Percentiles rank a stretch among this genome's conserved stretches.
Evolutionary conservation across 2,888 invertebrate genomes (phyloP).

Genomic region (Furcula furcula): DNA sequence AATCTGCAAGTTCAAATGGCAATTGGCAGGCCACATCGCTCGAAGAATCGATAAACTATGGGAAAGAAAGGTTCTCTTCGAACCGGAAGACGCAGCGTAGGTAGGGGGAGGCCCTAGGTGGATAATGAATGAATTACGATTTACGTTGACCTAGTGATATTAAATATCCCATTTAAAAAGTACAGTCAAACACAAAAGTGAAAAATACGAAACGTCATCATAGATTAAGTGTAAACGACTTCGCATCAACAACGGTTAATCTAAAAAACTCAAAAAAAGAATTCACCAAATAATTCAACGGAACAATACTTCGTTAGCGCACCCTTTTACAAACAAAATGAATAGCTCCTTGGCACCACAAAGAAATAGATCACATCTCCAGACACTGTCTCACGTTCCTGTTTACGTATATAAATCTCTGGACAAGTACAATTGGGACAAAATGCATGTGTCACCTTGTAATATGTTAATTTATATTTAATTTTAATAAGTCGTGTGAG

Average conservation of each 20-base stretch:
- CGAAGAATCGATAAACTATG: too few relatives aligned
- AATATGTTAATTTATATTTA: constrained; percentile 80
- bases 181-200: constrained; percentile 21
- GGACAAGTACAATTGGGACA: constrained; percentile 55
- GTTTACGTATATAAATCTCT: constrained; percentile 77
- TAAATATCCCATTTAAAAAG: constrained; percentile 1
- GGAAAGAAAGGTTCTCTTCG: too few relatives aligned
- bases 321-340: constrained; percentile 38
- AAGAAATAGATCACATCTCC: constrained; percentile 18
- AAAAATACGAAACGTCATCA: constrained; percentile 26
- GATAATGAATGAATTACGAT: too few relatives aligned
- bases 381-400: constrained; percentile 51
- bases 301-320: constrained; percentile 73
- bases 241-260: constrained; percentile 44
- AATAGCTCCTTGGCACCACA: constrained; percentile 18
- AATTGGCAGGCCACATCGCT: too few relatives aligned
- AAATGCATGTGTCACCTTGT: constrained; percentile 59
- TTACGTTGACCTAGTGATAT: too few relatives aligned
- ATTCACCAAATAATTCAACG: constrained; percentile 47
- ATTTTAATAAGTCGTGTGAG: constrained; percentile 68
- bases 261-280: constrained; percentile 36
- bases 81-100: too few relatives aligned
- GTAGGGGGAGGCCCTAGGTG: too few relatives aligned
- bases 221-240: constrained; percentile 43
- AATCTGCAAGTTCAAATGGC: too few relatives aligned